These are phyloP conservation scores for Apostichopus californicus DNA, from an alignment of 35 echinoderm and acorn worm species.

Conservation along the genomic window DNA sequence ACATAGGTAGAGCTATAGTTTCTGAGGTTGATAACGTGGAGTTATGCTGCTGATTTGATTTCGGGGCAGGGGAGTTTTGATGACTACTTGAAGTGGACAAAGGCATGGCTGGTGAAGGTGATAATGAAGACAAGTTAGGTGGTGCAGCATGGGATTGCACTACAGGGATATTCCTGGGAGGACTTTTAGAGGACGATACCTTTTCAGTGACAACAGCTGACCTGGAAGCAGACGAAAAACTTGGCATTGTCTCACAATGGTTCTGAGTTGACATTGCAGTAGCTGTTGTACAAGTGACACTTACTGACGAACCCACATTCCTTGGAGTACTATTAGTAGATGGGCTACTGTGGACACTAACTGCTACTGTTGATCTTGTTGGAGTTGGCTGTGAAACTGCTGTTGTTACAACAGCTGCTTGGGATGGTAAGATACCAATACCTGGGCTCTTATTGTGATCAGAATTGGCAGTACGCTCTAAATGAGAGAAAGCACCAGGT, in stretches of 20 bases:
- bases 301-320: neutral
- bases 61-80: neutral
- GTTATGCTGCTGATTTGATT: neutral
- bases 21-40: neutral
- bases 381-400: neutral
- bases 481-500: slow-evolving; percentile 58
- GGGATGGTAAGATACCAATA: neutral
- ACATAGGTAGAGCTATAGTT: neutral
- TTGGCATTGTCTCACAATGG: neutral
- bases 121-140: neutral
- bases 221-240: neutral
- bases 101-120: neutral
- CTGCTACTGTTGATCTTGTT: neutral
- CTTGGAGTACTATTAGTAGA: neutral
- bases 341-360: neutral
- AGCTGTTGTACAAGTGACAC: neutral
- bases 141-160: neutral
- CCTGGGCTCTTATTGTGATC: slow-evolving; percentile 11
- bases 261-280: neutral
- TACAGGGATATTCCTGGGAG: neutral
- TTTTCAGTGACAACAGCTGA: slow-evolving; percentile 1
- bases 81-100: neutral
- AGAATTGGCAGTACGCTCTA: slow-evolving; percentile 11
- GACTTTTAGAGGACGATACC: slow-evolving; percentile 9
- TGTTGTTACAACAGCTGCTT: slow-evolving; percentile 23